Base-by-base conservation (phyloP, 2,888 invertebrate species). In the Chromoteleia sp. region DNA sequence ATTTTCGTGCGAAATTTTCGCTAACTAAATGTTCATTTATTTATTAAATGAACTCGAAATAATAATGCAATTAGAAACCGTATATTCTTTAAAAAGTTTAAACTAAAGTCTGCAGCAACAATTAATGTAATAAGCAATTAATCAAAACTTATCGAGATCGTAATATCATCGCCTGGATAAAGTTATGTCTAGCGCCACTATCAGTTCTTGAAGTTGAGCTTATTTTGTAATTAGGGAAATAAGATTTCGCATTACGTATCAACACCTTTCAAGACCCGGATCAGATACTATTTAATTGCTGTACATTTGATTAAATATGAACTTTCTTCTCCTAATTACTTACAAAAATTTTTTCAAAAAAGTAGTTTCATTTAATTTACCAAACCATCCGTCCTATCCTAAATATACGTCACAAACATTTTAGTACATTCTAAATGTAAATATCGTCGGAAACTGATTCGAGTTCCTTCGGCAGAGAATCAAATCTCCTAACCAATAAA, bases 121-220 rank as follows among this genome's bases (percentile, higher is more conserved):
- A 5, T 58, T 39, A 41, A 58, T 21, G 39, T 8, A 41, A 19
- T 8, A 2, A 25, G 59, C 30, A 25, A 59, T 59, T 59, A 43
- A 59, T 43, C 59, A 59, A 59, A 59, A 29, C 12, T 59, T 43
- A 59, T 43, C 12, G 59, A 10, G 41, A 43, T 17, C 30, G 7
- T 48, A 61, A 61, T 45, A 59, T 59, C 59, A 30, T 43, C 43
- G 4, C 29, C 15, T 17, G 43, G 21, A 36, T 70, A 71, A 59
- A 59, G 36, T 50, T 21, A 25, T 59, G 61, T 73, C 71, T 48
- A 1, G 4, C 17, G 10, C 15, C 43, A 39, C 50, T 59, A 71
- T 71, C 50, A 59, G 17, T 71, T 71, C 39, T 58, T 59, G 50
- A 59, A 58, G 59, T 71, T 50, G 59, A 48, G 58, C 70, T 70